phyloP scores from a whole-genome alignment of 2,888 invertebrate species.

The Sepioteuthis lessoniana region DNA sequence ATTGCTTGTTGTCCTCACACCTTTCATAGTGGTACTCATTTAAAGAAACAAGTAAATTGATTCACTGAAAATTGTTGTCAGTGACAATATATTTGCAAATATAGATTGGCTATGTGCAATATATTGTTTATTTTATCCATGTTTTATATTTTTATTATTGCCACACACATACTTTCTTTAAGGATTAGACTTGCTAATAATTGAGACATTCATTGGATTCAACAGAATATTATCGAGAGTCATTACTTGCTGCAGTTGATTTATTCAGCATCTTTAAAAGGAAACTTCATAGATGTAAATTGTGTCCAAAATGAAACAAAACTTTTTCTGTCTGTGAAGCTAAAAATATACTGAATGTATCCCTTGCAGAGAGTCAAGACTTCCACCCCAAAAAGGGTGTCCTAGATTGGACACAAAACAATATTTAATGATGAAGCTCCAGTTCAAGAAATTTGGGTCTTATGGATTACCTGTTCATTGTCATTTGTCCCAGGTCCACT shows the following conservation, averaged over 20 bases:
- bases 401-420: too few relatives aligned
- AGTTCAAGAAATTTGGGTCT: too few relatives aligned
- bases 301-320: too few relatives aligned
- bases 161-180: not conserved
- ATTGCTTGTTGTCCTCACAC: not conserved
- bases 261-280: not conserved
- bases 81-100: not conserved
- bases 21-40: too few relatives aligned
- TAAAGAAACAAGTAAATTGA: not conserved
- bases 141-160: not conserved
- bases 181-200: not conserved
- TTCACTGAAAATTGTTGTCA: not conserved
- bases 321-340: too few relatives aligned
- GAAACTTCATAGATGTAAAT: too few relatives aligned
- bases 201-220: not conserved
- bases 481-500: too few relatives aligned
- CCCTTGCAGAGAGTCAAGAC: too few relatives aligned
- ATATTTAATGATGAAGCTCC: too few relatives aligned
- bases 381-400: too few relatives aligned
- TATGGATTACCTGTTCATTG: too few relatives aligned
- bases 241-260: not conserved
- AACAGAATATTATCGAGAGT: not conserved
- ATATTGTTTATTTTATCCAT: not conserved
- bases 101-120: not conserved
- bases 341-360: too few relatives aligned